These are phyloP conservation scores for Sphinx pinastri DNA, from an alignment of 2,888 invertebrate genomes.

Conservation along the genomic window DNA sequence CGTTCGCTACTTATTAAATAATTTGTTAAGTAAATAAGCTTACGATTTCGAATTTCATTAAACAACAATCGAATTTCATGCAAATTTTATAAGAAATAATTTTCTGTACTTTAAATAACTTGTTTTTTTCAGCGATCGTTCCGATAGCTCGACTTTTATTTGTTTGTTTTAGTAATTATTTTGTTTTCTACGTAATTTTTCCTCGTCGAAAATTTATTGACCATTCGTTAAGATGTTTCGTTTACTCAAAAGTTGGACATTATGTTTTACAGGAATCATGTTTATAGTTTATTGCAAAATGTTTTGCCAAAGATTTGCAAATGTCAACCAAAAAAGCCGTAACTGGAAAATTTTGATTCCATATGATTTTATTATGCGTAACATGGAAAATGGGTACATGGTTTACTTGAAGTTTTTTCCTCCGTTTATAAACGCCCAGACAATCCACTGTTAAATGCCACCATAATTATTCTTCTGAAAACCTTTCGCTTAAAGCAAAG, in stretches of 20 bases:
- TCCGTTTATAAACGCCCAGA: too few species aligned
- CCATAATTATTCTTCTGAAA: too few species aligned
- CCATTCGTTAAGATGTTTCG: constrained; percentile 9
- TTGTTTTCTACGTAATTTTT: constrained; percentile 46
- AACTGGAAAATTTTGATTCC: too few species aligned
- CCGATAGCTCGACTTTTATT: constrained; percentile 33
- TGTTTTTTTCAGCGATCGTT: constrained; percentile 11
- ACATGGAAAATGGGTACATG: too few species aligned
- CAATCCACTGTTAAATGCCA: too few species aligned
- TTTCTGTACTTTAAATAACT: background rate
- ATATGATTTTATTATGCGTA: too few species aligned
- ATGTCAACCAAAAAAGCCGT: too few species aligned
- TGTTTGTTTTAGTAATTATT: constrained; percentile 51
- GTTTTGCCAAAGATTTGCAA: background rate
- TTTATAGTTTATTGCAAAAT: background rate
- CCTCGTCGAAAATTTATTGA: constrained; percentile 54
- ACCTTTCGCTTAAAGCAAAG: too few species aligned
- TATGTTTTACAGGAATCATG: background rate
- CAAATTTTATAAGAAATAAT: constrained; percentile 27
- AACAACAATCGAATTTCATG: constrained; percentile 44
- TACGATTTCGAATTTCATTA: constrained; percentile 43
- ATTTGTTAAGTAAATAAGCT: constrained; percentile 48
- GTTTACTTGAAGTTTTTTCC: too few species aligned
- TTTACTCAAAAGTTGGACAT: background rate
- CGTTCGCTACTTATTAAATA: constrained; percentile 48